A percentile compares a stretch with the other conserved stretches of the same genome.
phyloP scores from a whole-genome alignment of 2,888 invertebrate genomes.

The Orthonevra nobilis region DNA sequence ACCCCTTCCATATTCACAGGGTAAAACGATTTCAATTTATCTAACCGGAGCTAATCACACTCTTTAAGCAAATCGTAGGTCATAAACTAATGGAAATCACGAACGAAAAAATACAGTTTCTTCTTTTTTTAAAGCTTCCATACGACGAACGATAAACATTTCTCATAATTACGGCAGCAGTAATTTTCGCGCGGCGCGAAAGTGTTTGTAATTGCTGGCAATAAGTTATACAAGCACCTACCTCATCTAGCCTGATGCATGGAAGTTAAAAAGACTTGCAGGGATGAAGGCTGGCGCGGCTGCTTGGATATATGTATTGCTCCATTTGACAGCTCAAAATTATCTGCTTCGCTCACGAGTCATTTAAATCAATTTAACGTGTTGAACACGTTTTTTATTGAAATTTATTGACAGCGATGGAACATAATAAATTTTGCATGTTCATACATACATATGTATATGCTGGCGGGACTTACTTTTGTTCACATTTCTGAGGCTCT shows the following conservation, averaged over 20 bases:
- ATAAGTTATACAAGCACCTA: conserved; percentile 55
- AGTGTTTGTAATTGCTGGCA: conserved; percentile 55
- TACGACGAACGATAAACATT: conserved; percentile 8
- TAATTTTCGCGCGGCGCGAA: conserved; percentile 20
- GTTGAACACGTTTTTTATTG: conserved; percentile 74
- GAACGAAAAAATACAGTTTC: conserved; percentile 8
- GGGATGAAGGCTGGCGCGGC: conserved; percentile 8
- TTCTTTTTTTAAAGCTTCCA: conserved; percentile 1
- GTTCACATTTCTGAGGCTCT: conserved; percentile 14
- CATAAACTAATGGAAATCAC: conserved; percentile 41
- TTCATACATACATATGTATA: no score
- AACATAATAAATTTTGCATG: conserved; percentile 50
- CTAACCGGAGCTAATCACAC: conserved; percentile 46
- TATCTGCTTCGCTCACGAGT: conserved; percentile 80
- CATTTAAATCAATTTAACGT: conserved; percentile 81
- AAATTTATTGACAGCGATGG: conserved; percentile 68
- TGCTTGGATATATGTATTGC: no score
- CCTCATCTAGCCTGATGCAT: conserved; percentile 1
- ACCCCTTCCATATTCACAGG: neutral
- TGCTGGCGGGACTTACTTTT: conserved; percentile 33
- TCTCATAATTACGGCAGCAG: conserved; percentile 48
- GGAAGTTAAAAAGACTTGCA: conserved; percentile 7
- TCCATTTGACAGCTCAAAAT: conserved; percentile 80
- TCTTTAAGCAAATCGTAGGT: conserved; percentile 20
- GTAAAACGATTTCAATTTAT: neutral